These are phyloP conservation scores for Phalanger gymnotis DNA, from an alignment of 2,797 vertebrate species.

Conservation along the genomic window DNA sequence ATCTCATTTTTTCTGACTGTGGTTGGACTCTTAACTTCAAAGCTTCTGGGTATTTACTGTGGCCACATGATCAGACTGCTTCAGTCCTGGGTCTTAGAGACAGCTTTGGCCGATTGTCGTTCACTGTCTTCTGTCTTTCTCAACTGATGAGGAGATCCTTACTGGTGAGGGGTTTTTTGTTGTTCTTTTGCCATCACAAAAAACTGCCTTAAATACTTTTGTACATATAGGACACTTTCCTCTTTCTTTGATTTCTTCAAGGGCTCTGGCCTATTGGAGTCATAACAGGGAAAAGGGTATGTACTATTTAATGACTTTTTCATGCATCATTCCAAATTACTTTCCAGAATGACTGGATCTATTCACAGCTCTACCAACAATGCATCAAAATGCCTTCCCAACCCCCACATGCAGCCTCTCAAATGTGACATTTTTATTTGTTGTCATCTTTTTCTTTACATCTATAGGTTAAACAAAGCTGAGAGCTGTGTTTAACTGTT, in stretches of 20 bases:
- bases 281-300: neutral
- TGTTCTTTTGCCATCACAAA: neutral
- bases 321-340: neutral
- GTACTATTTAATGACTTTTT: neutral
- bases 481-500: neutral
- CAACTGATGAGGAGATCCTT: neutral
- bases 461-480: neutral
- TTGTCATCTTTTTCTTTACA: conserved; percentile 39
- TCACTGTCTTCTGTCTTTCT: neutral
- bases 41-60: neutral
- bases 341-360: neutral
- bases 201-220: too few relatives aligned
- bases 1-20: neutral
- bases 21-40: neutral
- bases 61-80: neutral
- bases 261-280: neutral
- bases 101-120: neutral
- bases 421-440: neutral
- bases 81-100: neutral
- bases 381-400: neutral
- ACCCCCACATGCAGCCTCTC: too few relatives aligned
- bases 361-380: neutral
- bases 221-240: neutral
- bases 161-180: neutral
- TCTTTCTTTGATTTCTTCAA: neutral